Evolutionary conservation across 2,888 invertebrate species (phyloP).

Genomic region (Alloscopus bannaensis): DNA sequence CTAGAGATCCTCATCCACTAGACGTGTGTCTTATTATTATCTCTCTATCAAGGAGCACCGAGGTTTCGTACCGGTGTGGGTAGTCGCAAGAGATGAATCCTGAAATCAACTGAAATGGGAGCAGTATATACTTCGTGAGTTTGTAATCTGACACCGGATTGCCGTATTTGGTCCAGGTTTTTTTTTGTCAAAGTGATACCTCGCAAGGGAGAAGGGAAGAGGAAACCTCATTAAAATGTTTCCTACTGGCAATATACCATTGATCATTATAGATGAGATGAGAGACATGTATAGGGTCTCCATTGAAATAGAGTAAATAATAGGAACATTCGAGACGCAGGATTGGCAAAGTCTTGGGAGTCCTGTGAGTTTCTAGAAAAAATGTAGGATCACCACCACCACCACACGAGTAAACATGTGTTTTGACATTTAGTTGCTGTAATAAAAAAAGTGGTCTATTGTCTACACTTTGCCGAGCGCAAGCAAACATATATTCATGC

Average conservation of each 20-base stretch:
- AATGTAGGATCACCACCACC: no score
- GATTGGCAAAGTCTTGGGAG: no score
- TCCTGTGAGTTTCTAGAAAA: no score
- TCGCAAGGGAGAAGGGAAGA: neutral
- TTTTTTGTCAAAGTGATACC: no score
- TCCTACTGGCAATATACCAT: neutral
- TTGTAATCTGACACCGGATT: no score
- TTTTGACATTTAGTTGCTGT: slow-evolving; percentile 21
- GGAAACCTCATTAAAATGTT: slow-evolving; percentile 48
- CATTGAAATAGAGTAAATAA: slow-evolving; percentile 6
- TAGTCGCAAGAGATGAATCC: no score
- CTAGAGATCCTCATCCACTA: neutral
- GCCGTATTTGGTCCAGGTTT: no score
- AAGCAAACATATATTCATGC: no score
- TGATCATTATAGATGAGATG: neutral
- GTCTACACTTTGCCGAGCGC: no score
- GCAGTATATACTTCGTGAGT: no score
- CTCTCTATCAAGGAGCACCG: slow-evolving; percentile 29
- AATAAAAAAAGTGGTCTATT: slow-evolving; percentile 17
- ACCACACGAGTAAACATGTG: slow-evolving; percentile 17
- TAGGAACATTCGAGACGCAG: neutral
- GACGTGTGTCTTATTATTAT: slow-evolving; percentile 38
- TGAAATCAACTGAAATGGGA: no score
- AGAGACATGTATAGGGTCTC: neutral
- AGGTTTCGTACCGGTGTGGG: no score